A percentile compares a stretch with the other conserved stretches of the same genome.
Evolutionary conservation across 2,888 invertebrate species (phyloP).

Genomic region (Drepana falcataria): DNA sequence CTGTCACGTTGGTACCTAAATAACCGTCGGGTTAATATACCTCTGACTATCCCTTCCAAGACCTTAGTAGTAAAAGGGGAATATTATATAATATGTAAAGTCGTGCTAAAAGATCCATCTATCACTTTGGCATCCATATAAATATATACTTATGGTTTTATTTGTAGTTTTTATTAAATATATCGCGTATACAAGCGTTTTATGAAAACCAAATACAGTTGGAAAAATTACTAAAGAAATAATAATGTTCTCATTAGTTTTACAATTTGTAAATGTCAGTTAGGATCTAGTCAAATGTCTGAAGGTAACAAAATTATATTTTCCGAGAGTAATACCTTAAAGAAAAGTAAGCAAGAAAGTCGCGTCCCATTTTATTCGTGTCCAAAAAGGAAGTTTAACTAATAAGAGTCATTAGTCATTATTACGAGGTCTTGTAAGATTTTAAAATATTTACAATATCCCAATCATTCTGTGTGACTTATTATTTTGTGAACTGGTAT

Average conservation of each 20-base stretch:
- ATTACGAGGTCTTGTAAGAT: background rate
- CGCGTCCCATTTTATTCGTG: background rate
- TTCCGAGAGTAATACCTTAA: background rate
- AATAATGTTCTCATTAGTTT: background rate
- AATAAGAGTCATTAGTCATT: constrained; percentile 1
- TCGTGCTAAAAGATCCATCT: too few relatives aligned
- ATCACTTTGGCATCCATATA: too few relatives aligned
- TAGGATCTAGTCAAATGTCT: background rate
- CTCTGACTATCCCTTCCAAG: too few relatives aligned
- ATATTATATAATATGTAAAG: too few relatives aligned
- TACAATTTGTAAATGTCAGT: background rate
- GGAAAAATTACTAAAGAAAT: background rate
- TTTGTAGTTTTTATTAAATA: too few relatives aligned
- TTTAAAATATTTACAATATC: background rate
- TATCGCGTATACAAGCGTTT: too few relatives aligned
- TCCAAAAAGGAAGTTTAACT: background rate
- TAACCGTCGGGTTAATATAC: too few relatives aligned
- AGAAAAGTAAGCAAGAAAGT: background rate
- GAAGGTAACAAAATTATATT: background rate
- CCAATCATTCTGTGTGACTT: background rate
- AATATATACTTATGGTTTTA: too few relatives aligned
- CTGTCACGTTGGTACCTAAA: too few relatives aligned
- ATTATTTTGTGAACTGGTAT: too few relatives aligned
- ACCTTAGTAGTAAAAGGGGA: too few relatives aligned
- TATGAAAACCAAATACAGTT: too few relatives aligned